Base-by-base conservation (phyloP, 2,888 invertebrate species). In the Pardosa pseudoannulata region DNA sequence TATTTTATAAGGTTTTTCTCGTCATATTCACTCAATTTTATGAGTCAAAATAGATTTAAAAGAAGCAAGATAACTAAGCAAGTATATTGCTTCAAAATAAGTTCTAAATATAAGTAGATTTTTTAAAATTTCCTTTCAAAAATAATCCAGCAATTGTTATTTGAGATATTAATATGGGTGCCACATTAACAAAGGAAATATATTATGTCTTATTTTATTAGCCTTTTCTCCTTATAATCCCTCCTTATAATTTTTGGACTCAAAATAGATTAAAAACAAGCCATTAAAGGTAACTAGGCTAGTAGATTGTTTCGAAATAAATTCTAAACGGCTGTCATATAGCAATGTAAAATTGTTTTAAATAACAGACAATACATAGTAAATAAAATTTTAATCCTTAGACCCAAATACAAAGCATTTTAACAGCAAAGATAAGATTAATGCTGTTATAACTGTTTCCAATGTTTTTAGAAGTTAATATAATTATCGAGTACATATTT, bases 131-230 rank as follows among this genome's bases (percentile, higher is more conserved):
- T 9, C 19, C 9, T 16, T n/a, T 67, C 19, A 67, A 32, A 36
- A 67, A 67, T 67, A 32, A 19, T 19, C 19, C n/a, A 28, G 13
- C 31, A 36, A 23, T 32, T 67, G 9, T 32, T 67, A 67, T 67
- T 67, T 67, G 23, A 11, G 31, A 65, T 29, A 65, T 65, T 65
- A 29, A 32, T 19, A 32, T 32, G 67, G 32, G 67, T 67, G 16
- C n/a, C 27, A 7, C 32, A 27, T 32, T n/a, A 6, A 19, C 27
- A 67, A 62, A 62, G n/a, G 27, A 62, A 23, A 62, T 62, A 62
- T 28, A 65, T 65, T 11, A 65, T 27, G 28, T 65, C n/a, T 29
- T 16, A 29, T 19, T 65, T 65, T 46, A n/a, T n/a, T 9, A 46
- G 41, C 13, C 16, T 46, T n/a, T 16, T 5, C 41, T 23, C 23